phyloP scores from a whole-genome alignment of 2,888 invertebrate genomes.

The Lithophane leautieri region DNA sequence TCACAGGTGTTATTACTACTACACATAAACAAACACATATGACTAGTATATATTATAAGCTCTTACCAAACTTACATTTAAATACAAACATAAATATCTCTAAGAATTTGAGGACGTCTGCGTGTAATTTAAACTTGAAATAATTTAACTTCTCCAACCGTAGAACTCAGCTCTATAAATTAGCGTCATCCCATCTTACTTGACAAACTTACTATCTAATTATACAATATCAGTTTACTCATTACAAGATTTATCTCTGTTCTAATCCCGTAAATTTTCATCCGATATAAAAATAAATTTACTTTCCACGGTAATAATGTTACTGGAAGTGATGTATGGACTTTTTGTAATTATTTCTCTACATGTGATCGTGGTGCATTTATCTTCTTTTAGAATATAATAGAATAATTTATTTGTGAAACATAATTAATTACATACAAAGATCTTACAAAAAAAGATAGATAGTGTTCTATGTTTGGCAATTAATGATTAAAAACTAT shows the following conservation, averaged over 20 bases:
- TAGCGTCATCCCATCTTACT: slow-evolving; percentile 50
- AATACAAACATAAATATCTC: slow-evolving; percentile 46
- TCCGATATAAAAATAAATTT: slow-evolving; percentile 59
- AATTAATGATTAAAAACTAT: too few species aligned
- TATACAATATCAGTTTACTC: slow-evolving; percentile 67
- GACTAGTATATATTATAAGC: not conserved
- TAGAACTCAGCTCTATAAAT: slow-evolving; percentile 58
- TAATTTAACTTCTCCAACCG: slow-evolving; percentile 59
- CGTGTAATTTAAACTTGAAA: slow-evolving; percentile 58
- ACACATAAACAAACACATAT: not conserved
- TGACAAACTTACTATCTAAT: slow-evolving; percentile 62
- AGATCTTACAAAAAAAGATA: too few species aligned
- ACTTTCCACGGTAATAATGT: slow-evolving; percentile 50
- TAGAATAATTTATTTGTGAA: too few species aligned
- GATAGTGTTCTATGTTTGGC: too few species aligned
- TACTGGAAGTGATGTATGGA: slow-evolving; percentile 55
- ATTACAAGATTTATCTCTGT: slow-evolving; percentile 63
- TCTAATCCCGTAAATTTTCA: slow-evolving; percentile 56
- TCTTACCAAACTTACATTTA: slow-evolving; percentile 24
- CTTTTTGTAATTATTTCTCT: slow-evolving; percentile 65
- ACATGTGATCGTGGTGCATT: slow-evolving; percentile 65
- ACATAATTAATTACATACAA: too few species aligned
- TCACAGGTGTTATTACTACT: not conserved
- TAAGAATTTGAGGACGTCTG: slow-evolving; percentile 31
- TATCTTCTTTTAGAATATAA: slow-evolving; percentile 70